Evolutionary conservation across 2,888 invertebrate genomes (phyloP), one percentile per base, ranked within the genome.

Genomic region (Listrodromus nycthemerus): DNA sequence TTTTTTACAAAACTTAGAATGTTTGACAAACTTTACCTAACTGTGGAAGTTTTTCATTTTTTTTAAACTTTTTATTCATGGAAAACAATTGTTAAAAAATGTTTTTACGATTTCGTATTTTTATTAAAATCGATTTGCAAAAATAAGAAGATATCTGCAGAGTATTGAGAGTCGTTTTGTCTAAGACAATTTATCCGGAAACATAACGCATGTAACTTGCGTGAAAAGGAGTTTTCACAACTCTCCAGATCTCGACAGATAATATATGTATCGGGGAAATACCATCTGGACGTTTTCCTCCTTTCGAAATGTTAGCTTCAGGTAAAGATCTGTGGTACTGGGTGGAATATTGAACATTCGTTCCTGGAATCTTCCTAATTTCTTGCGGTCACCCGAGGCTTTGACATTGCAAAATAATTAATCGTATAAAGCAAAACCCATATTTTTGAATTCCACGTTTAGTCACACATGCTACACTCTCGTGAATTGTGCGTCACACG

Each of bases 281-380:
- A 74, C 78, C 77, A 19, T 61, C 61, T 55, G 10, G 30, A 78
- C 45, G 74, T 78, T 78, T 74, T 76, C 69, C 74, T 79, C 69
- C 63, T 78, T 21, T 67, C 37, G 30, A 71, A 71, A 79, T 52
- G 30, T 24, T n/a, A 55, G 52, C 55, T 79, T 13, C 50, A 19
- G 50, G 58, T 63, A 61, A 58, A 24, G 58, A 78, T 52, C 10
- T n/a, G 21, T 24, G 67, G 45, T 74, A 21, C 52, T 63, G 66
- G 10, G 10, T 58, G 19, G 37, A 50, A 58, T 45, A 66, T 55
- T 1, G 65, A 73, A 48, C 58, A 27, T 21, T 61, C 24, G 6
- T 74, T 69, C 63, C 21, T n/a, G 13, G 73, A 78, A 82, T 41
- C 52, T 16, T 61, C 66, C 21, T 21, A 30, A 52, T 52, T 21